phyloP scores from a whole-genome alignment of 2,888 invertebrate genomes.

The Parnassius apollo region DNA sequence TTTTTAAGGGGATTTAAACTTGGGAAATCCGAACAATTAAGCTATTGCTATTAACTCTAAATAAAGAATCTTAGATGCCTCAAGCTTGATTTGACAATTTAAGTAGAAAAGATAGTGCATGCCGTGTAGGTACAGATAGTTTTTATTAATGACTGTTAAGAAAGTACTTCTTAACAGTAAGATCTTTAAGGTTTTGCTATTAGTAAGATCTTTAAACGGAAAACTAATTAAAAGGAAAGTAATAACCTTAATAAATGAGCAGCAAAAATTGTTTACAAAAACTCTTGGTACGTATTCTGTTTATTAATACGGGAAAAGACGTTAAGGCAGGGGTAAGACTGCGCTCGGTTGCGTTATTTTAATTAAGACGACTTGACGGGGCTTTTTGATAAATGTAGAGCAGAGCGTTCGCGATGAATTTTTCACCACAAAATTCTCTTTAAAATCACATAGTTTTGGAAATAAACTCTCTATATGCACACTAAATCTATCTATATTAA shows the following conservation, averaged over 20 bases:
- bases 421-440: slow-evolving; percentile 8
- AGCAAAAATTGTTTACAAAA: slow-evolving; percentile 5
- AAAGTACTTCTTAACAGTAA: background rate
- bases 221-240: background rate
- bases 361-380: slow-evolving; percentile 35
- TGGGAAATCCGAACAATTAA: no score
- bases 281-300: slow-evolving; percentile 13
- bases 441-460: slow-evolving; percentile 4
- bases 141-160: no score
- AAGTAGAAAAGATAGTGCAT: no score
- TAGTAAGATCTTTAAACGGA: no score
- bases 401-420: slow-evolving; percentile 27
- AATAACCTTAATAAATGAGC: slow-evolving; percentile 1
- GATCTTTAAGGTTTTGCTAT: no score
- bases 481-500: no score
- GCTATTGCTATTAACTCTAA: no score
- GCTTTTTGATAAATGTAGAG: slow-evolving; percentile 32
- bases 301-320: slow-evolving; percentile 13
- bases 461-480: background rate
- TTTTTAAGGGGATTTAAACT: no score
- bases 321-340: slow-evolving; percentile 14
- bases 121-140: no score
- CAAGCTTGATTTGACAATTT: no score
- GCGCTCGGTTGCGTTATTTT: slow-evolving; percentile 34
- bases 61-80: no score